phyloP scores from a whole-genome alignment of 2,888 invertebrate species.

The Seira musarum region DNA sequence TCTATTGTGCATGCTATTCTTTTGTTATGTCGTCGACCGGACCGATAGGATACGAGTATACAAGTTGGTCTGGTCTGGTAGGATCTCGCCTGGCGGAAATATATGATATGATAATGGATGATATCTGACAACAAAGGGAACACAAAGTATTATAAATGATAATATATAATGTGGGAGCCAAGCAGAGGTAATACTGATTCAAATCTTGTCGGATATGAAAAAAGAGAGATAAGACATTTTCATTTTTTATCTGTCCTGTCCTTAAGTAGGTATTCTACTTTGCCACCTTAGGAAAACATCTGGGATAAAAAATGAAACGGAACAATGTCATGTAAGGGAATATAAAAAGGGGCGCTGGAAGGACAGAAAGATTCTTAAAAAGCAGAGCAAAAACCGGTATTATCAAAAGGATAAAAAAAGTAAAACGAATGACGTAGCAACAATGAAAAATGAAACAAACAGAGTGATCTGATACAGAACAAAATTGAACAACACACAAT shows the following conservation, averaged over 20 bases:
- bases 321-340: neutral
- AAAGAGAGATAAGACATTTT: neutral
- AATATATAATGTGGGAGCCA: neutral
- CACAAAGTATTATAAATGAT: constrained; percentile 22
- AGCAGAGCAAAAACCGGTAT: neutral
- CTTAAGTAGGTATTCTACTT: neutral
- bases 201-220: neutral
- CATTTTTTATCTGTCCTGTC: constrained; percentile 8
- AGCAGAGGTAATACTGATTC: neutral
- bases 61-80: too few relatives aligned
- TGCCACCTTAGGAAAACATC: neutral
- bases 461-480: too few relatives aligned
- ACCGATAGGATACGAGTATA: too few relatives aligned
- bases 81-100: too few relatives aligned
- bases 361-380: neutral
- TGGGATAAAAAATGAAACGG: neutral
- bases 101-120: constrained; percentile 36
- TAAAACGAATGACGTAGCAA: too few relatives aligned
- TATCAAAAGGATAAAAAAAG: too few relatives aligned
- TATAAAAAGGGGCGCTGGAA: too few relatives aligned
- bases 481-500: too few relatives aligned
- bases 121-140: constrained; percentile 39
- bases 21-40: constrained; percentile 30
- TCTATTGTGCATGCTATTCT: constrained; percentile 35
- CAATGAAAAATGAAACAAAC: too few relatives aligned